Evolutionary conservation across 2,888 invertebrate species (phyloP).

Genomic region (Microdon myrmicae): DNA sequence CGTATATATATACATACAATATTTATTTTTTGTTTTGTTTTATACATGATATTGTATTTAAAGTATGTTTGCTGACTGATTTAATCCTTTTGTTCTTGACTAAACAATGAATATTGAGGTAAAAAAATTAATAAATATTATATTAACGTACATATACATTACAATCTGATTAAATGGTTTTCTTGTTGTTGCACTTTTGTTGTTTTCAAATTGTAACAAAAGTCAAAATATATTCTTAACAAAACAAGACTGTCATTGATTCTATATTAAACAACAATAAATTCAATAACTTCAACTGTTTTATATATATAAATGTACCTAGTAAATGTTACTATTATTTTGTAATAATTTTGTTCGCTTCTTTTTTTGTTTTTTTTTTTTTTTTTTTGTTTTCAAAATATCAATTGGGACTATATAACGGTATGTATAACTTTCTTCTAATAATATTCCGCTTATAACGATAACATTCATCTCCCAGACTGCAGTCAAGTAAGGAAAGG

Average conservation of each 20-base stretch:
- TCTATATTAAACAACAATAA: slow-evolving; percentile 50
- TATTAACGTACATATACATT: slow-evolving; percentile 38
- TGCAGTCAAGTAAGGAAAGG: slow-evolving; percentile 25
- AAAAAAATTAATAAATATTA: slow-evolving; percentile 49
- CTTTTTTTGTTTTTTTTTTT: slow-evolving; percentile 14
- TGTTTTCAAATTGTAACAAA: slow-evolving; percentile 48
- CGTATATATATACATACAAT: slow-evolving; percentile 57
- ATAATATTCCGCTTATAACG: no score
- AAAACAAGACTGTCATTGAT: slow-evolving; percentile 16
- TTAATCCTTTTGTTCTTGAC: slow-evolving; percentile 29
- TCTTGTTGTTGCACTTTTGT: slow-evolving; percentile 19
- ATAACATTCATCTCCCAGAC: slow-evolving; percentile 49
- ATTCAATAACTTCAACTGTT: slow-evolving; percentile 46
- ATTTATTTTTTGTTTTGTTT: slow-evolving; percentile 36
- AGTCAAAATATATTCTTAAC: slow-evolving; percentile 42
- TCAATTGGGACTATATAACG: slow-evolving; percentile 38
- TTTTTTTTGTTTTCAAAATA: slow-evolving; percentile 42
- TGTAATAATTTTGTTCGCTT: slow-evolving; percentile 11
- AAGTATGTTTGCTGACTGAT: slow-evolving; percentile 34
- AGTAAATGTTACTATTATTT: slow-evolving; percentile 1
- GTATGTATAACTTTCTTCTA: slow-evolving; percentile 30
- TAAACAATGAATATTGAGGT: slow-evolving; percentile 52
- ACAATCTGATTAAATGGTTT: slow-evolving; percentile 30
- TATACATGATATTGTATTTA: slow-evolving; percentile 43
- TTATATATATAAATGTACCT: slow-evolving; percentile 40